These are phyloP conservation scores for Minunthozetes semirufus DNA, from an alignment of 2,888 invertebrate genomes.

Conservation along the genomic window DNA sequence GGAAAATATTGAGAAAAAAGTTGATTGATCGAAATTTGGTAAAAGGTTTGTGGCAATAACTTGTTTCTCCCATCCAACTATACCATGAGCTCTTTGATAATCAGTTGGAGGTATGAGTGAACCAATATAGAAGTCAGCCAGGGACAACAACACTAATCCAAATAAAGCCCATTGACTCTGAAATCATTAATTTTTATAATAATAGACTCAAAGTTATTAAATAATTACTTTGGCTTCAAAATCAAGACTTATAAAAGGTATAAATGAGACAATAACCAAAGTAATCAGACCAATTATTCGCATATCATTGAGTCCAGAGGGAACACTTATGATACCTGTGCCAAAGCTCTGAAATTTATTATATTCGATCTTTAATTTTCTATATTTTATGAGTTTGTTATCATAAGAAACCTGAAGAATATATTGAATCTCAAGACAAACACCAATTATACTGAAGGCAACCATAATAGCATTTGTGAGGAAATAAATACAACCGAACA, in stretches of 20 bases:
- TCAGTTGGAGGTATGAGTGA: neutral
- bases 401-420: conserved; percentile 46
- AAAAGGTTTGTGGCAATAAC: neutral
- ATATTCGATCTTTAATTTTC: too few species aligned
- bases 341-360: neutral
- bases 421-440: conserved; percentile 52
- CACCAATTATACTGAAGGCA: conserved; percentile 54
- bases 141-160: neutral
- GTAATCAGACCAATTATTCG: conserved; percentile 27
- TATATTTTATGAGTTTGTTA: too few species aligned
- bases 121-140: neutral
- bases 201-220: neutral
- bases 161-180: conserved; percentile 9
- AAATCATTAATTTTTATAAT: neutral
- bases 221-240: conserved; percentile 26
- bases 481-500: conserved; percentile 50
- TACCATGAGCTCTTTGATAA: neutral
- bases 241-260: conserved; percentile 32
- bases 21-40: neutral
- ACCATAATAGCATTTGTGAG: conserved; percentile 53
- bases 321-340: neutral
- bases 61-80: neutral
- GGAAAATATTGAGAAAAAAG: neutral
- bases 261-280: conserved; percentile 29
- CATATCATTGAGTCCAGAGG: neutral